Conservation (phyloP, 2,113 vertebrate genomes). For the Syrrhaptes paradoxus region DNA sequence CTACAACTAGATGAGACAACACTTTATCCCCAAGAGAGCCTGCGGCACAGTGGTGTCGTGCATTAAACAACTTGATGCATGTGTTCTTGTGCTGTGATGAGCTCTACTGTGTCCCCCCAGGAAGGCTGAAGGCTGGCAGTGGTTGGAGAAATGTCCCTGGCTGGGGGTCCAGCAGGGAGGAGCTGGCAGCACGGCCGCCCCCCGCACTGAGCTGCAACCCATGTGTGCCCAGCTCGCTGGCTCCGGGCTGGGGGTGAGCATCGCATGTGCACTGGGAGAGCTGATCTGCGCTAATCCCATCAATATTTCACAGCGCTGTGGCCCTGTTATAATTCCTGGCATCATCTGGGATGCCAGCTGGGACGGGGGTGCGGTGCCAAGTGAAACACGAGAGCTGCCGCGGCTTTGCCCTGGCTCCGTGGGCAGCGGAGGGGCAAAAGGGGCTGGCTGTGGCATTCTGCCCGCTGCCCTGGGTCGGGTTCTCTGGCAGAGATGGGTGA, state of each 20-base stretch:
- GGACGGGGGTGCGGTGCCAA: neutral
- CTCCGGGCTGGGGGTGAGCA: neutral
- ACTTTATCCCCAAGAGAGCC: neutral
- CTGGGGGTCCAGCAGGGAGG: neutral
- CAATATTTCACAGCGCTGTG: conserved; percentile 30
- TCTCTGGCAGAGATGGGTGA: neutral
- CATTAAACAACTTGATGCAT: neutral
- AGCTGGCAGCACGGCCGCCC: rapidly evolving
- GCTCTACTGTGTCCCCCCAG: rapidly evolving
- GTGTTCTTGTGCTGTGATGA: rapidly evolving
- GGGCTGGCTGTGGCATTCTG: neutral
- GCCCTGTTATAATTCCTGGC: neutral
- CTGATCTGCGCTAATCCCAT: conserved; percentile 50
- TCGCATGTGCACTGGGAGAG: neutral
- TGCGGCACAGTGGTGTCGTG: neutral
- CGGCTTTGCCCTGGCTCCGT: neutral
- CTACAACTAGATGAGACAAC: neutral
- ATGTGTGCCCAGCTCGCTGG: rapidly evolving
- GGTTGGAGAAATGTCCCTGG: neutral
- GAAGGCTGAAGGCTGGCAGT: neutral
- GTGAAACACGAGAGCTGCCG: neutral
- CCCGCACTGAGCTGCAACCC: neutral
- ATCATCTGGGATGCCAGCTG: neutral
- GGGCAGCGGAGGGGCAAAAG: neutral
- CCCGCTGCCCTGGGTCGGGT: rapidly evolving